Conservation (phyloP, 2,888 invertebrate species). For the Lasiommata megera region DNA sequence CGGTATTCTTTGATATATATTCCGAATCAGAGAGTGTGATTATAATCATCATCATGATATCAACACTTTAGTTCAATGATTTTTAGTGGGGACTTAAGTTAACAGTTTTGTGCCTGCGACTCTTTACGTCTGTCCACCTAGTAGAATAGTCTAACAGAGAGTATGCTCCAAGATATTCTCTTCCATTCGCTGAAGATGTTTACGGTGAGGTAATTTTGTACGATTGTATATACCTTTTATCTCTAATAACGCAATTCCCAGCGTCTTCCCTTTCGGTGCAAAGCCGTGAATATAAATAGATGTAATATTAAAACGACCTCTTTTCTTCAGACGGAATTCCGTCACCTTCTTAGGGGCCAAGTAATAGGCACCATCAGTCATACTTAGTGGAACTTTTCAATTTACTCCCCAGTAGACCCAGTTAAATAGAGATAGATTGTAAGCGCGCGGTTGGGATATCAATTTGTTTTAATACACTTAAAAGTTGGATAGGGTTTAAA, state of each 20-base stretch:
- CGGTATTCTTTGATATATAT: too few relatives aligned
- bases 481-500: not conserved
- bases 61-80: too few relatives aligned
- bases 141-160: too few relatives aligned
- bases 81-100: too few relatives aligned
- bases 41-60: too few relatives aligned
- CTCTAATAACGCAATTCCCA: constrained; percentile 56
- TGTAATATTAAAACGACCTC: constrained; percentile 74
- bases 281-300: constrained; percentile 75
- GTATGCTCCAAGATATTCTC: too few relatives aligned
- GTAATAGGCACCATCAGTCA: constrained; percentile 78
- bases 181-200: too few relatives aligned
- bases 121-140: too few relatives aligned
- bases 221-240: too few relatives aligned
- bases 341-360: constrained; percentile 65
- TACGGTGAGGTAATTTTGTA: too few relatives aligned
- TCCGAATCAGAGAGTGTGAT: too few relatives aligned
- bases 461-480: constrained; percentile 13
- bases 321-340: constrained; percentile 66
- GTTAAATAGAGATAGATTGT: constrained; percentile 73
- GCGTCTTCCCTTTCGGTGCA: constrained; percentile 53
- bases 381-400: constrained; percentile 79
- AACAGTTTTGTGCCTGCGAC: too few relatives aligned
- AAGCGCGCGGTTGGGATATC: constrained; percentile 14
- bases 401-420: constrained; percentile 64